Base-by-base conservation (phyloP, 2,888 invertebrate genomes). In the Xestobium rufovillosum region DNA sequence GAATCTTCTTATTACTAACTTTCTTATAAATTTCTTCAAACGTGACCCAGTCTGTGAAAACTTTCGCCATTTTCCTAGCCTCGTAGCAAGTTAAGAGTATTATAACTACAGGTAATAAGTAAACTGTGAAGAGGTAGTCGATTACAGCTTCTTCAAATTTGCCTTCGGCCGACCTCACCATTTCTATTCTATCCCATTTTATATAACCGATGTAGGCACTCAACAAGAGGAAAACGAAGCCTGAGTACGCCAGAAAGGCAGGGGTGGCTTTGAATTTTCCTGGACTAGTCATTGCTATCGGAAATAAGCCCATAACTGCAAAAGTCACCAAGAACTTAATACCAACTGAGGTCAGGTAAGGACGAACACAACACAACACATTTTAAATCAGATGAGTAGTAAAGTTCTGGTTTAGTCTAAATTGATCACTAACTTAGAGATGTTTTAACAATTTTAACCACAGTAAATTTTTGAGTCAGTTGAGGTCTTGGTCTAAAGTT, bases 111-210 rank as follows among this genome's bases (percentile, higher is more conserved):
- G 82, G 82, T 40, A 82, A 67, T 41, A 83, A 66, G 55, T 82
- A 82, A 1, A 82, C 78, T n/a, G 80, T 72, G 49, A 83, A 83
- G 1, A 83, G 65, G 53, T 83, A 83, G 39, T 80, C 81, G 50
- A 83, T 82, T 0, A 82, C 83, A 1, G 80, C 80, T 59, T 83
- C 82, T 49, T 82, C 83, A 43, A 83, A 83, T 45, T 78, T 74
- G 0, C 79, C 80, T 54, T 78, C 79, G 1, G 76, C 64, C 1
- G 75, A 71, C 29, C 70, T 65, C 11, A 78, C 64, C 41, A 79
- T 73, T 49, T 74, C 71, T 1, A 80, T 74, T 43, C 76, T 75
- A 50, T 77, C 68, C 44, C 75, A 69, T 30, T 76, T 73, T 2
- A 80, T 69, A 50, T 78, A 82, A 0, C 70, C 60, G 10, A 79